Base-by-base conservation (phyloP, 2,888 invertebrate species). In the Corbicula japonica region DNA sequence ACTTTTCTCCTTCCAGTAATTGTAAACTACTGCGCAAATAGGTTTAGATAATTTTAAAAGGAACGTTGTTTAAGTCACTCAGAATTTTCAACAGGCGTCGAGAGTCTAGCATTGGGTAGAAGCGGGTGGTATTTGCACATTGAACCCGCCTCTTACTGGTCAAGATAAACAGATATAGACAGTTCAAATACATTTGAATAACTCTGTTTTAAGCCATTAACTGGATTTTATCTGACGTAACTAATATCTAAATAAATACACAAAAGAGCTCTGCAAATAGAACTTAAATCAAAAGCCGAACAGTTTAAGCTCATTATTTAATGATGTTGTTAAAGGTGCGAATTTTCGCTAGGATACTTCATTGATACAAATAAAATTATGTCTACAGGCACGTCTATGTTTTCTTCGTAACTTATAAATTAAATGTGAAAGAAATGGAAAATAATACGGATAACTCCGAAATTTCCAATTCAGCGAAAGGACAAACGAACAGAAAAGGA, bases 181-280 rank as follows among this genome's bases (percentile, higher is more conserved):
- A 58, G 41, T 60, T 56, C 60, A 73, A 73, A 66, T 73, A 73
- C 44, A n/a, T 73, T 65, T 73, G 62, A 75, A 68, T 68, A 56
- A 60, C 21, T 35, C 44, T 75, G 68, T 75, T 48, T 75, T 62
- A 61, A 61, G 50, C 54, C 61, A 61, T 50, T 65, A 50, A 75
- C 61, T 68, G 68, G 68, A 52, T 68, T 35, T 75, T 68, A 75
- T 50, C 68, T 68, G 60, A 46, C 48, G 61, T 58, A 68, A 68
- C 52, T 41, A 41, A 28, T 23, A 38, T 50, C 56, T 50, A 62
- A 75, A 61, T 30, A 75, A 68, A 75, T 38, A 46, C 41, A 26
- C n/a, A 41, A 21, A 61, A 23, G 30, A 21, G 61, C 12, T 44
- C 44, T 44, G 58, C 35, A 34, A 58, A 58, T 58, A 58, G 38